A percentile compares a stretch with the other conserved stretches of the same genome.
Evolutionary conservation across 2,113 vertebrate genomes (phyloP).

Genomic region (Pterocles burchelli): DNA sequence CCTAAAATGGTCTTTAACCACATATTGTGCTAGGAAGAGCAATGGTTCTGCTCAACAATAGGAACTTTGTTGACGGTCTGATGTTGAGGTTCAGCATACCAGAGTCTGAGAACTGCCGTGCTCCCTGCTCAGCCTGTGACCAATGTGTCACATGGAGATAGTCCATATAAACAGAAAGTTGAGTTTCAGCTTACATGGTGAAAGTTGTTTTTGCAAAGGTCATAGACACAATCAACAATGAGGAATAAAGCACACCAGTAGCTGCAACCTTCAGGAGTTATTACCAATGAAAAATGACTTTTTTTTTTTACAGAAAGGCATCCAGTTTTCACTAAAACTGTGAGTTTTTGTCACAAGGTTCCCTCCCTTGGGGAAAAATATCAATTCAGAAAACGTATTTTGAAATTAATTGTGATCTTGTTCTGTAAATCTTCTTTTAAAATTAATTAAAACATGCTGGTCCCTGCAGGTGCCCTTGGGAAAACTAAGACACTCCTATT

Average conservation of each 20-base stretch:
- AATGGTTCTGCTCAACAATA: neutral
- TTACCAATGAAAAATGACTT: neutral
- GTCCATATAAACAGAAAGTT: fast-evolving
- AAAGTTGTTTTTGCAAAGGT: neutral
- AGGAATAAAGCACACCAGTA: neutral
- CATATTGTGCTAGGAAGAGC: neutral
- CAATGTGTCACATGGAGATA: fast-evolving
- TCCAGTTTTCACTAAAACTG: neutral
- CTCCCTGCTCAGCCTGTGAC: neutral
- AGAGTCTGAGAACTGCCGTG: neutral
- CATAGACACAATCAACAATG: neutral
- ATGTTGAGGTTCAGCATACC: fast-evolving
- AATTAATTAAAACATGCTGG: neutral
- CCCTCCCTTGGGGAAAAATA: neutral
- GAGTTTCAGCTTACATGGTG: neutral
- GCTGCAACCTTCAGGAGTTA: neutral
- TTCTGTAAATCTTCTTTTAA: neutral
- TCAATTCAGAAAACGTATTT: neutral
- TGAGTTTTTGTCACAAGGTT: neutral
- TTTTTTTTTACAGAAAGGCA: neutral
- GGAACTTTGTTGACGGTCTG: neutral
- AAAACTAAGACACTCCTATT: neutral
- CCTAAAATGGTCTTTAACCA: neutral
- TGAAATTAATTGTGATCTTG: neutral
- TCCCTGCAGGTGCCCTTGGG: neutral